These are phyloP conservation scores for Melanotus villosus DNA, from an alignment of 2,888 invertebrate genomes.

Conservation along the genomic window DNA sequence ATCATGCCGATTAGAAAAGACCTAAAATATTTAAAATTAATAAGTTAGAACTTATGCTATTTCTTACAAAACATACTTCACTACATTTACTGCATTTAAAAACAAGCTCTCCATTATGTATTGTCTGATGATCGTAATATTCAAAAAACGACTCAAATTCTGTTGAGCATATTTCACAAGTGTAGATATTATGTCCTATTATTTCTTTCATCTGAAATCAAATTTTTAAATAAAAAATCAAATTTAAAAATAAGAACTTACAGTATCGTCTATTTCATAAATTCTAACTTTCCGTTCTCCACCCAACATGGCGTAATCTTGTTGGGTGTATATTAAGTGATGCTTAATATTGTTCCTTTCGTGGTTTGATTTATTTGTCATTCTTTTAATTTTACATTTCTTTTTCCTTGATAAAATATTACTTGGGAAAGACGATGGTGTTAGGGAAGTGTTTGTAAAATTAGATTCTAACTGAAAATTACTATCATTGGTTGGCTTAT, in stretches of 20 bases:
- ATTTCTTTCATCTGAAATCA: slow-evolving; percentile 42
- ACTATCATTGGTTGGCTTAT: neutral
- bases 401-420: neutral
- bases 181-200: slow-evolving; percentile 49
- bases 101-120: slow-evolving; percentile 50
- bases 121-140: slow-evolving; percentile 56
- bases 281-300: slow-evolving; percentile 29
- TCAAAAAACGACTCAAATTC: slow-evolving; percentile 55
- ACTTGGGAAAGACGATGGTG: neutral
- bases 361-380: neutral
- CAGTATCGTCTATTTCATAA: slow-evolving; percentile 35
- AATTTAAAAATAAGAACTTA: slow-evolving; percentile 1
- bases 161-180: slow-evolving; percentile 52
- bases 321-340: neutral
- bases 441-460: neutral
- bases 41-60: neutral
- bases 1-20: slow-evolving; percentile 48
- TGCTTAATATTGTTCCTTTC: neutral
- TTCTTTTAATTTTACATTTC: slow-evolving; percentile 21
- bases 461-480: neutral
- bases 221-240: neutral
- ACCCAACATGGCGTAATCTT: slow-evolving; percentile 18
- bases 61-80: slow-evolving; percentile 43
- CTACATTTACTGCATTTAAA: slow-evolving; percentile 56
- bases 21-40: slow-evolving; percentile 41